Percentiles rank a stretch among this genome's conserved stretches.
Conservation (phyloP, 1,140 invertebrate genomes). For the Bombus superbus region DNA sequence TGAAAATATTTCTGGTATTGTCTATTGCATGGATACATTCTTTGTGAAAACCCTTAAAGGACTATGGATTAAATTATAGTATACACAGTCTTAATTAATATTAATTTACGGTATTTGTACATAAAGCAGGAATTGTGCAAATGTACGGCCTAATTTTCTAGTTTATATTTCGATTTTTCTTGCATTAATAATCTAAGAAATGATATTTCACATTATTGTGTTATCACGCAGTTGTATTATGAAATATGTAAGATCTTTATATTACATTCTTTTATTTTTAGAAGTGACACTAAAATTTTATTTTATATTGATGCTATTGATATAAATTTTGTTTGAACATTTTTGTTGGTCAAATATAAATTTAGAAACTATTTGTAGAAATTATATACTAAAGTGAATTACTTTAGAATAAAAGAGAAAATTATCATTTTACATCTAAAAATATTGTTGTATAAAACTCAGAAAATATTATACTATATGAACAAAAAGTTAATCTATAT, state of each 20-base stretch:
- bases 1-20: conserved; percentile 22
- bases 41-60: conserved; percentile 54
- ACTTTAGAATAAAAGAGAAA: conserved; percentile 27
- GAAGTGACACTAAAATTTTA: conserved; percentile 11
- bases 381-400: conserved; percentile 16
- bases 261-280: conserved; percentile 4
- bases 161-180: conserved; percentile 31
- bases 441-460: conserved; percentile 7
- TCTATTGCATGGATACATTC: conserved; percentile 46
- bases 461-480: conserved; percentile 8
- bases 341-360: not conserved
- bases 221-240: conserved; percentile 4
- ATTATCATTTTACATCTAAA: conserved; percentile 23
- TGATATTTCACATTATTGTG: not conserved
- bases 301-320: conserved; percentile 26
- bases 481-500: conserved; percentile 27
- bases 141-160: conserved; percentile 54
- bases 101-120: conserved; percentile 61
- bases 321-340: conserved; percentile 24
- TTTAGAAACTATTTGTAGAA: conserved; percentile 10
- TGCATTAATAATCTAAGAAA: conserved; percentile 17
- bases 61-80: conserved; percentile 51
- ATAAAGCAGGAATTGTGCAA: conserved; percentile 47
- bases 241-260: conserved; percentile 9
- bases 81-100: conserved; percentile 30